phyloP scores from a whole-genome alignment of 2,888 invertebrate species.

The Meganola albula region DNA sequence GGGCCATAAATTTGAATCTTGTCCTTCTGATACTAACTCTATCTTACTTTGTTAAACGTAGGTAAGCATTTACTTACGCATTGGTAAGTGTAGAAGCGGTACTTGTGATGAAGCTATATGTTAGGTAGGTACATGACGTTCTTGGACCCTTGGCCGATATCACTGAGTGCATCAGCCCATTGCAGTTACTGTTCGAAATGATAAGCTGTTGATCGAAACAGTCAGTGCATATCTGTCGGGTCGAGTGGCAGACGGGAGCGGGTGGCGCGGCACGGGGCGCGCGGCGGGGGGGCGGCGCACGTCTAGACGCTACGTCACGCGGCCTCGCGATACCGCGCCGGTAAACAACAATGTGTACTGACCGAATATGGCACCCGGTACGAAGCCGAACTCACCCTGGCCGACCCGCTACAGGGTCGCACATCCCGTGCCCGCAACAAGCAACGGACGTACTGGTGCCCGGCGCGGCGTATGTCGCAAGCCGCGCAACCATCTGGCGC shows the following conservation, averaged over 20 bases:
- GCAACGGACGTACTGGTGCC: constrained; percentile 6
- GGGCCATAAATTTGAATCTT: no score
- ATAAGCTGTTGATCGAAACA: constrained; percentile 72
- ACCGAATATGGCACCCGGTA: constrained; percentile 74
- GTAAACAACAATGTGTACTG: constrained; percentile 77
- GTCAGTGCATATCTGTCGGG: constrained; percentile 62
- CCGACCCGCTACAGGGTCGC: constrained; percentile 36
- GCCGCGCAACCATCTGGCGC: background rate
- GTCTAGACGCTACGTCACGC: constrained; percentile 79
- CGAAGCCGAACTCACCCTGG: constrained; percentile 48
- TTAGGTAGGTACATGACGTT: no score
- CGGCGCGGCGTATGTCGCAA: constrained; percentile 7
- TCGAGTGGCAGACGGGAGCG: constrained; percentile 36
- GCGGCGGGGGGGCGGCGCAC: constrained; percentile 48
- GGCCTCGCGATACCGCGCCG: constrained; percentile 79
- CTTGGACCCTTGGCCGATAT: constrained; percentile 24
- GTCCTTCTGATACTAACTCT: no score
- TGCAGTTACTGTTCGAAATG: constrained; percentile 70
- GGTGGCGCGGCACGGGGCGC: constrained; percentile 30
- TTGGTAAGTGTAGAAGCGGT: no score
- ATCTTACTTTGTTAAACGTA: no score
- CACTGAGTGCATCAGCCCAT: constrained; percentile 45
- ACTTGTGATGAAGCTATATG: no score
- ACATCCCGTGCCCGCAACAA: constrained; percentile 24
- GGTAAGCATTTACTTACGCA: no score